These are phyloP conservation scores for Seriola rivoliana DNA, from an alignment of 2,113 vertebrate species.

Conservation along the genomic window DNA sequence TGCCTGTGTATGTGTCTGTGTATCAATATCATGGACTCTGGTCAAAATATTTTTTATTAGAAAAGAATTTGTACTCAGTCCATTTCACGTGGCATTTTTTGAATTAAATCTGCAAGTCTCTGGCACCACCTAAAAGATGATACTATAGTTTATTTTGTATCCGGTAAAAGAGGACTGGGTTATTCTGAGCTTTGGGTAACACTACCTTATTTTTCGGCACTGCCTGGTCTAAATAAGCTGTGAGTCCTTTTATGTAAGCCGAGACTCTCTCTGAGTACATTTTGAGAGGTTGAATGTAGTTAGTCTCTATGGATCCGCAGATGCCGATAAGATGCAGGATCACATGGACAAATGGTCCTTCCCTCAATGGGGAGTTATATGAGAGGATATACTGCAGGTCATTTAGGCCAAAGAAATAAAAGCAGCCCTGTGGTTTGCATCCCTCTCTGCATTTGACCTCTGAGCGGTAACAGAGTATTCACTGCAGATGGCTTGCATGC, in stretches of 20 bases:
- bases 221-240: conserved; percentile 33
- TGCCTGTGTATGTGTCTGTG: neutral
- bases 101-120: neutral
- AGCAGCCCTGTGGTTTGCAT: conserved; percentile 57
- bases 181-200: conserved; percentile 32
- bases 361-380: conserved; percentile 30
- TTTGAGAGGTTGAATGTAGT: conserved; percentile 57
- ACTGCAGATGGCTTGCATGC: conserved; percentile 78
- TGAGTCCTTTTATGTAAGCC: conserved; percentile 43
- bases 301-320: conserved; percentile 50
- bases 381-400: conserved; percentile 53
- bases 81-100: conserved; percentile 13
- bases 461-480: conserved; percentile 54
- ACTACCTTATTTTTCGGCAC: conserved; percentile 1
- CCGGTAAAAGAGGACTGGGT: neutral
- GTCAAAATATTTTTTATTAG: conserved; percentile 11
- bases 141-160: conserved; percentile 6
- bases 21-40: neutral
- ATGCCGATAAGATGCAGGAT: conserved; percentile 55
- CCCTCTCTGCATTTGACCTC: conserved; percentile 75
- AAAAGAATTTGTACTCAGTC: conserved; percentile 14
- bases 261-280: conserved; percentile 58
- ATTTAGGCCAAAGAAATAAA: conserved; percentile 58
- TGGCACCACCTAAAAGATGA: conserved; percentile 4
- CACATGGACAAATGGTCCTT: conserved; percentile 45